Evolutionary conservation across 2,888 invertebrate species (phyloP), one percentile per base, ranked within the genome.

Genomic region (Lycophotia porphyrea): DNA sequence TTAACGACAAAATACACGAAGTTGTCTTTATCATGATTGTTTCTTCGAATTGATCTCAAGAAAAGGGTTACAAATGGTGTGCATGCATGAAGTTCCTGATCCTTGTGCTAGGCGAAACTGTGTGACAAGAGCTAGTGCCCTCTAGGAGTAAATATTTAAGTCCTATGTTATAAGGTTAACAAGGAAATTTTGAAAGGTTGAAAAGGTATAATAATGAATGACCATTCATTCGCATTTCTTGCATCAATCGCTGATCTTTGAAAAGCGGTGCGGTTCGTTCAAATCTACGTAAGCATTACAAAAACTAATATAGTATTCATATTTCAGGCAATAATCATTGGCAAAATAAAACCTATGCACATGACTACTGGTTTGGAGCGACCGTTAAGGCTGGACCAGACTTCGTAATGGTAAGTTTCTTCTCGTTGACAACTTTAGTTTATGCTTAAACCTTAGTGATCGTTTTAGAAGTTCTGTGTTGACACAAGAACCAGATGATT

Each of bases 321-420:
- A 60, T 76, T 82, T 27, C 67, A 84, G 86, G n/a, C n/a, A n/a
- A n/a, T n/a, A n/a, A n/a, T n/a, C n/a, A 0, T n/a, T 21, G 15
- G 2, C 0, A 7, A 8, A 2, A 55, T 55, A 1, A 7, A 15
- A 11, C 1, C 0, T 78, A 81, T 34, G 21, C 2, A 3, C 84
- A 86, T 31, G 71, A 76, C 3, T 84, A 52, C 34, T 86, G 81
- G 87, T 81, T 86, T 2, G 86, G 86, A 61, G 87, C 86, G 11
- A 84, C 84, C 1, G 78, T 86, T 2, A 77, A 76, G 13, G 74
- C 86, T 0, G 86, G 78, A 0, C 70, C 63, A 4, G 11, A 74
- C 8, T 80, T 61, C 34, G 60, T 85, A 5, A 42, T 84, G 68
- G 86, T 84, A 65, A 81, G 87, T 47, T 39, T 55, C 13, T 27